Conservation (phyloP, 2,888 invertebrate genomes). For the Eumacrocentrus americanus region DNA sequence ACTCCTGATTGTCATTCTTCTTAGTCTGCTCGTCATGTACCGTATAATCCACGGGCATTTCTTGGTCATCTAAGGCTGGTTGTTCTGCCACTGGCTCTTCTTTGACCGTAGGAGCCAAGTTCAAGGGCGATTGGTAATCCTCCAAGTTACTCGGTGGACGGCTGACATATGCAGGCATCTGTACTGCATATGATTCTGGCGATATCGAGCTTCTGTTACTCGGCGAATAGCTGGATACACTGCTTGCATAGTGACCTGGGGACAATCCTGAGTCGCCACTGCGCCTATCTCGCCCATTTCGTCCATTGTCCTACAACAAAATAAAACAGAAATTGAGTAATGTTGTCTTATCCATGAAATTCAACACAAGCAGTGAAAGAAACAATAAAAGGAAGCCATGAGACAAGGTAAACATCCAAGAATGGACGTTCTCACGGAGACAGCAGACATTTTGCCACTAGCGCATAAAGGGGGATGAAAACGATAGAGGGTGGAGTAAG, state of each 20-base stretch:
- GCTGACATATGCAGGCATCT: not conserved
- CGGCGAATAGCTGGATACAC: constrained; percentile 48
- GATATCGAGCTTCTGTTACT: constrained; percentile 39
- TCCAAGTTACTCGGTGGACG: no score
- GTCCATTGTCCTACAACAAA: constrained; percentile 38
- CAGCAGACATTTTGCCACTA: constrained; percentile 42
- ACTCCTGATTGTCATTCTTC: not conserved
- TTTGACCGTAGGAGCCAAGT: constrained; percentile 9
- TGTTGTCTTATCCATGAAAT: no score
- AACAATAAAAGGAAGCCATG: not conserved
- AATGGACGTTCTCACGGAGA: not conserved
- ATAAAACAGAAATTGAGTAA: constrained; percentile 3
- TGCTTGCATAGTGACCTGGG: constrained; percentile 50
- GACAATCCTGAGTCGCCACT: constrained; percentile 57
- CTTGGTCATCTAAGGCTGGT: no score
- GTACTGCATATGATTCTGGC: constrained; percentile 39
- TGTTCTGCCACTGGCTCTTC: no score
- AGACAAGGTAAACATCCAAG: constrained; percentile 1
- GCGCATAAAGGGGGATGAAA: constrained; percentile 16
- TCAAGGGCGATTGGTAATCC: constrained; percentile 27
- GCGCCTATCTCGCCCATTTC: constrained; percentile 40
- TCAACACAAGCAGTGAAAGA: not conserved
- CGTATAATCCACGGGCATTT: no score
- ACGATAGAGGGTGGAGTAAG: constrained; percentile 7
- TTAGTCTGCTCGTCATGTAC: not conserved